Evolutionary conservation across 2,113 vertebrate species (phyloP).

Genomic region (Lepisosteus oculatus): DNA sequence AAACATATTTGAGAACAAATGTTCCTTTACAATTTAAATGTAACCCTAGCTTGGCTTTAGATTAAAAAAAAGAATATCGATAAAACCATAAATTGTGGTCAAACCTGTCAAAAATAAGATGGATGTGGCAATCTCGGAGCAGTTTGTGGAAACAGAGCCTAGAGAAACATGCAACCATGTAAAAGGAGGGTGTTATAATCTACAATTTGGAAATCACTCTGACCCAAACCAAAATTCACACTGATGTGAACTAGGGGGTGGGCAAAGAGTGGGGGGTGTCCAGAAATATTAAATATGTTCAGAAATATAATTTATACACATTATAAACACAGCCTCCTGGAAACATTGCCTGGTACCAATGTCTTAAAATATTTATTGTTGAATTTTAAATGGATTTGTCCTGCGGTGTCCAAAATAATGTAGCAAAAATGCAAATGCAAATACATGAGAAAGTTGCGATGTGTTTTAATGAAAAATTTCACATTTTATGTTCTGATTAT

Average conservation of each 20-base stretch:
- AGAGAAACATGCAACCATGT: too few species aligned
- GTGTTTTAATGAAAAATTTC: not conserved
- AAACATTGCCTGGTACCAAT: constrained; percentile 1
- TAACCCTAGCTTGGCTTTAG: too few species aligned
- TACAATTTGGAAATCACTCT: not conserved
- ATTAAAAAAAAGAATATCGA: too few species aligned
- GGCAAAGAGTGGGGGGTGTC: not conserved
- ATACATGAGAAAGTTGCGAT: not conserved
- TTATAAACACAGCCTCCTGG: not conserved
- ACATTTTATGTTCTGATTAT: not conserved
- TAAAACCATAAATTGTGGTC: too few species aligned
- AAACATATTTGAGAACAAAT: constrained; percentile 5
- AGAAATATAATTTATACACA: not conserved
- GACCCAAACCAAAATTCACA: not conserved
- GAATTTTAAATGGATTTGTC: constrained; percentile 3
- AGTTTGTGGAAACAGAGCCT: too few species aligned
- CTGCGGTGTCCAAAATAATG: constrained; percentile 1
- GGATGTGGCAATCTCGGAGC: too few species aligned
- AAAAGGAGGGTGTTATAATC: too few species aligned
- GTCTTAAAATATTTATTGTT: constrained; percentile 11
- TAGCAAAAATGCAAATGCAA: constrained; percentile 1
- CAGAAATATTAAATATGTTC: too few species aligned
- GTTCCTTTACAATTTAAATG: not conserved
- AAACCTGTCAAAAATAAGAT: too few species aligned
- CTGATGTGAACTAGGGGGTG: not conserved